Conservation (phyloP, 2,113 vertebrate species). For the Zosterops lateralis region DNA sequence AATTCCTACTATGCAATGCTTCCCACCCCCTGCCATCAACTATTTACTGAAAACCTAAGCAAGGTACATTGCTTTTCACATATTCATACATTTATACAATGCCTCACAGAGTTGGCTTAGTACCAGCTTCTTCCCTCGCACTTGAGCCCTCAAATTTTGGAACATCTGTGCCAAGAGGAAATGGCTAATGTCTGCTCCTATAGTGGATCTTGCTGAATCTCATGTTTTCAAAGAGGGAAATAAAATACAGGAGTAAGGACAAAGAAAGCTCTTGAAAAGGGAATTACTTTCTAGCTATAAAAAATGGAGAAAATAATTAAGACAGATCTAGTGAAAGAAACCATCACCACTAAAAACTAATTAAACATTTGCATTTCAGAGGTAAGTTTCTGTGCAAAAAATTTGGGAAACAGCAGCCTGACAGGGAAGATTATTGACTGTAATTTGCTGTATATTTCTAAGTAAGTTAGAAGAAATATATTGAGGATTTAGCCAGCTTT, state of each 20-base stretch:
- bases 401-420: conserved; percentile 61
- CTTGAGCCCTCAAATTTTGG: not conserved
- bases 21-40: not conserved
- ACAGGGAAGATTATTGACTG: conserved; percentile 70
- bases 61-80: not conserved
- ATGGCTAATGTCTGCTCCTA: accelerated
- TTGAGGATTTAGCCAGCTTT: conserved; percentile 50
- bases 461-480: conserved; percentile 53
- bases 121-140: accelerated
- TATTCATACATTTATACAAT: not conserved
- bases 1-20: not conserved
- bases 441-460: conserved; percentile 69
- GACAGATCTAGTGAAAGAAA: conserved; percentile 66
- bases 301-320: conserved; percentile 60
- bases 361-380: conserved; percentile 72
- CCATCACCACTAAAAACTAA: conserved; percentile 64
- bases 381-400: conserved; percentile 62
- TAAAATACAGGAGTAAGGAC: conserved; percentile 8
- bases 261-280: conserved; percentile 14
- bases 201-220: not conserved
- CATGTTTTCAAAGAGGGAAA: not conserved
- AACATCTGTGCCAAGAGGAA: not conserved
- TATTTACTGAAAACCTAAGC: not conserved
- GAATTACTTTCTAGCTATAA: conserved; percentile 58
- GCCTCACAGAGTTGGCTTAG: accelerated